Conservation (phyloP, 2,797 vertebrate species). For the Cuculus canorus region DNA sequence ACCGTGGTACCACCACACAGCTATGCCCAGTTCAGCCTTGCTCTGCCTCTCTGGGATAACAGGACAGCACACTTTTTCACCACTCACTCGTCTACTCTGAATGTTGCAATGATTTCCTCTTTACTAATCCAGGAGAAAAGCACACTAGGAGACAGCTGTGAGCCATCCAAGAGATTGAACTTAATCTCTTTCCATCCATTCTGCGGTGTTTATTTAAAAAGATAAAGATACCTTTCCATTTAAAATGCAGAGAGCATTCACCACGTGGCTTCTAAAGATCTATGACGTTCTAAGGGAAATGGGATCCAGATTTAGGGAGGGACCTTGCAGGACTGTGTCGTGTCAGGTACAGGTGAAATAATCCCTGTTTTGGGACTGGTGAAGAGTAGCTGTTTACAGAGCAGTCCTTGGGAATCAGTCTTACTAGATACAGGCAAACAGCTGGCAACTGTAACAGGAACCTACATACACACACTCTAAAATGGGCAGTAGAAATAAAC, state of each 20-base stretch:
- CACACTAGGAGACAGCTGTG: background rate
- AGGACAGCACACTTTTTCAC: accelerated
- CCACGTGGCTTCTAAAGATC: background rate
- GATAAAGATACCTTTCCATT: background rate
- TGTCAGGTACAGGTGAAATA: background rate
- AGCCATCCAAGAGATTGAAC: background rate
- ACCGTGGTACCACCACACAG: background rate
- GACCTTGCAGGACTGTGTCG: background rate
- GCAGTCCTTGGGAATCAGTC: accelerated
- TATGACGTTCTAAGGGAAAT: background rate
- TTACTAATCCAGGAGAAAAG: background rate
- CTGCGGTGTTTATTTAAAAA: background rate
- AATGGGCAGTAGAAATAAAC: background rate
- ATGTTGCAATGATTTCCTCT: background rate
- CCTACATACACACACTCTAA: accelerated
- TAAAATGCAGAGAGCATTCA: background rate
- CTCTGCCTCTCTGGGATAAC: background rate
- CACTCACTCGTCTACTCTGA: background rate
- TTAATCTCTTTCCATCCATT: background rate
- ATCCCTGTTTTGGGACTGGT: background rate
- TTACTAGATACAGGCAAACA: background rate
- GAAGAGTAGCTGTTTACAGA: background rate
- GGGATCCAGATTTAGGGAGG: background rate
- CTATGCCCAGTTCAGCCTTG: background rate
- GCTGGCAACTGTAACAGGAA: background rate